These are phyloP conservation scores for Nycteola revayana DNA, from an alignment of 2,888 invertebrate genomes.

Conservation along the genomic window DNA sequence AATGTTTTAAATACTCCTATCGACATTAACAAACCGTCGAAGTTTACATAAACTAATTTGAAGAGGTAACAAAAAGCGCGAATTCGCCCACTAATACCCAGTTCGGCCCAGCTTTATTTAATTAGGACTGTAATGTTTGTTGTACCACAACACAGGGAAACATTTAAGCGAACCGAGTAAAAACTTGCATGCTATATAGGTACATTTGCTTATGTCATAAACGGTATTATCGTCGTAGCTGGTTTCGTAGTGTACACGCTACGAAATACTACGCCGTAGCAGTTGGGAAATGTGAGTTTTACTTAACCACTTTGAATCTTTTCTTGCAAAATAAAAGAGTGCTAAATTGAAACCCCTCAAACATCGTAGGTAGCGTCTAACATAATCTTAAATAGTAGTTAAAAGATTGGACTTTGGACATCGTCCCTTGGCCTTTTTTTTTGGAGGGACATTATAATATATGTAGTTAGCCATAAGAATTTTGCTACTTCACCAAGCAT, in stretches of 20 bases:
- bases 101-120: slow-evolving; percentile 15
- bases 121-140: slow-evolving; percentile 23
- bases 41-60: slow-evolving; percentile 16
- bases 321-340: too few species aligned
- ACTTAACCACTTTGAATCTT: too few species aligned
- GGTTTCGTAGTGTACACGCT: slow-evolving; percentile 11
- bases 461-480: too few species aligned
- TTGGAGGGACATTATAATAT: too few species aligned
- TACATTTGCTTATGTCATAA: slow-evolving; percentile 9
- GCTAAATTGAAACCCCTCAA: too few species aligned
- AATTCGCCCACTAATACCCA: slow-evolving; percentile 13
- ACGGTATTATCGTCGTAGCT: slow-evolving; percentile 16
- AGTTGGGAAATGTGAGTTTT: too few species aligned
- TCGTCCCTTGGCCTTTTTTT: too few species aligned
- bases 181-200: slow-evolving; percentile 7
- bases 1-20: background rate
- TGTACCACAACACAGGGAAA: slow-evolving; percentile 14
- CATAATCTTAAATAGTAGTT: too few species aligned
- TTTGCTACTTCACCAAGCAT: too few species aligned
- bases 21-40: slow-evolving; percentile 4
- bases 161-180: slow-evolving; percentile 10
- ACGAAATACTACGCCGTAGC: slow-evolving; percentile 12
- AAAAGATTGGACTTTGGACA: too few species aligned
- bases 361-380: too few species aligned
- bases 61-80: slow-evolving; percentile 22